Base-by-base conservation (phyloP, 1,140 invertebrate species). In the Hermatobates lingyangjiaoensis region DNA sequence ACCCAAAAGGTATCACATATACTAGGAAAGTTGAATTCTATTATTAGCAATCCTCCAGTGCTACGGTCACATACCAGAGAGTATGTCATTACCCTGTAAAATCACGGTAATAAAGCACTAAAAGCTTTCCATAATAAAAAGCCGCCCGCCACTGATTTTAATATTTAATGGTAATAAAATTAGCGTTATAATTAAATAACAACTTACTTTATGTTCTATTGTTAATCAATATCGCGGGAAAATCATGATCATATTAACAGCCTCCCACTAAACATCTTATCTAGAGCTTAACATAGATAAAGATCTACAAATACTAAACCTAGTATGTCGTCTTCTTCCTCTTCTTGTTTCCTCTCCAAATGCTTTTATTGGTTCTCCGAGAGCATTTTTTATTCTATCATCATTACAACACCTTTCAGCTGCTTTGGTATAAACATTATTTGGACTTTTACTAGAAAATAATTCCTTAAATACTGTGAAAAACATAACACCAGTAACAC, bases 341-440 rank as follows among this genome's bases (percentile, higher is more conserved):
- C 87, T 70, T 27, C 79, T 71, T 18, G 79, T 82, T 63, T 86
- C 81, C 66, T 92, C 87, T 2, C 88, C 88, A 66, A 77, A 88
- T 26, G 81, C 84, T 66, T 83, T 89, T 18, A 94, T 83, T n/a
- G 87, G 87, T 55, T 78, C 68, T 26, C 90, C 90, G 26, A 92
- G 66, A 15, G 74, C 70, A 68, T 89, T 80, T 54, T 77, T 70
- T 27, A 92, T 68, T 59, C 76, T 70, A 5, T 73, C 66, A 69
- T 89, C 74, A 63, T 73, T 59, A 59, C 74, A 73, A 61, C 86
- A 86, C 56, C 74, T 71, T 53, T 86, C 75, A 1, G 87, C 68
- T 7, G 88, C 85, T 60, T 76, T 74, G 10, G 76, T 76, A 61
- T 90, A 93, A 52, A 93, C 74, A 59, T 77, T 83, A 68, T 84